A percentile compares a stretch with the other conserved stretches of the same genome.
Conservation (phyloP, 2,113 vertebrate species). For the Tautogolabrus adspersus region DNA sequence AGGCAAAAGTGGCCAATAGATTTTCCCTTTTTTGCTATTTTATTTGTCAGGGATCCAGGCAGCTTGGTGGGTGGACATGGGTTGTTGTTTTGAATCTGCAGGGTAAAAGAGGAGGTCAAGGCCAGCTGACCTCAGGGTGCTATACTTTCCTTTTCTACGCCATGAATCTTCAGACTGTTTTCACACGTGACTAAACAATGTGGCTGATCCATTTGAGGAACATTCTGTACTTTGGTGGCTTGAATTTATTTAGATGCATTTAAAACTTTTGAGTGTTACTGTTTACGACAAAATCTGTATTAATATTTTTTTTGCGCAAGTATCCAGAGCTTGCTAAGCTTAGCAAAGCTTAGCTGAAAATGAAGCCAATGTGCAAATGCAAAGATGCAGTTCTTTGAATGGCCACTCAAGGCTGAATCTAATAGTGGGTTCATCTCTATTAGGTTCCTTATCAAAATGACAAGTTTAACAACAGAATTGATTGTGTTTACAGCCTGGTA, state of each 20-base stretch:
- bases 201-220: neutral
- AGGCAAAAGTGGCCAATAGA: constrained; percentile 25
- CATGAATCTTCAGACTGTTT: neutral
- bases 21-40: neutral
- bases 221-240: neutral
- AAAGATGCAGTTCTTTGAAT: too few relatives aligned
- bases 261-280: neutral
- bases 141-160: neutral
- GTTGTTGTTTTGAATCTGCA: constrained; percentile 31
- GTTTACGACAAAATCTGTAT: neutral
- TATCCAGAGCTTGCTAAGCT: too few relatives aligned
- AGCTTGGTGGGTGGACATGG: neutral
- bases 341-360: too few relatives aligned
- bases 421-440: too few relatives aligned
- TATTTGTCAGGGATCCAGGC: constrained; percentile 1
- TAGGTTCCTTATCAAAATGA: neutral
- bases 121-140: neutral
- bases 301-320: neutral
- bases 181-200: neutral
- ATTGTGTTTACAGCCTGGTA: too few relatives aligned
- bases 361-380: too few relatives aligned
- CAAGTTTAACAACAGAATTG: too few relatives aligned
- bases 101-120: neutral
- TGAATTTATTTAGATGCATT: neutral
- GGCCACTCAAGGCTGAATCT: too few relatives aligned